Evolutionary conservation across 2,113 vertebrate species (phyloP).

Genomic region (Elephas maximus): DNA sequence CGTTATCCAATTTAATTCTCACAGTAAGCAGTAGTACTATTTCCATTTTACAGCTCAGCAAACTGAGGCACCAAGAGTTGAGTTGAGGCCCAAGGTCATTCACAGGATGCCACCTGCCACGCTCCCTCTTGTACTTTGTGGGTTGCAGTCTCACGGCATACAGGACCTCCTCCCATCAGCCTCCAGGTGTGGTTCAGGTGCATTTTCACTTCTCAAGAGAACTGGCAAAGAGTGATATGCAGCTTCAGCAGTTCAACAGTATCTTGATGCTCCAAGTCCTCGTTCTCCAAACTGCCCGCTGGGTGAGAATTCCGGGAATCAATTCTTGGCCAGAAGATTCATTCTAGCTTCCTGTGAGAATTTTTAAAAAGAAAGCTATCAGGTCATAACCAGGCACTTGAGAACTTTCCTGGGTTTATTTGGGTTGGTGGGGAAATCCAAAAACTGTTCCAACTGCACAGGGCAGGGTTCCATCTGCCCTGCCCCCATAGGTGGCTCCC

Average conservation of each 20-base stretch:
- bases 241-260: no score
- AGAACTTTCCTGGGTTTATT: background rate
- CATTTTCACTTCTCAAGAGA: background rate
- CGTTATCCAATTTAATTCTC: background rate
- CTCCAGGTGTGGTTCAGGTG: no score
- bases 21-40: background rate
- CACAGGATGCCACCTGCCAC: no score
- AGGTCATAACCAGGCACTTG: background rate
- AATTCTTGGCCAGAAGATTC: background rate
- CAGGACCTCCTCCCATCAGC: no score
- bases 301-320: no score
- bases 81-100: no score
- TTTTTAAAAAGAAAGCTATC: background rate
- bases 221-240: no score
- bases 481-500: accelerated
- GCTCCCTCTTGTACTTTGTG: no score
- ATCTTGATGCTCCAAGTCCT: background rate
- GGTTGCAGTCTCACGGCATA: no score
- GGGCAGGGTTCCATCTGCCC: background rate
- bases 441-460: background rate
- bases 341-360: background rate
- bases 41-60: no score
- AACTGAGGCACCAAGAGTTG: no score
- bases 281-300: background rate
- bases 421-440: background rate